Evolutionary conservation across 1,140 invertebrate genomes (phyloP).

Genomic region (Bradysia coprophila): DNA sequence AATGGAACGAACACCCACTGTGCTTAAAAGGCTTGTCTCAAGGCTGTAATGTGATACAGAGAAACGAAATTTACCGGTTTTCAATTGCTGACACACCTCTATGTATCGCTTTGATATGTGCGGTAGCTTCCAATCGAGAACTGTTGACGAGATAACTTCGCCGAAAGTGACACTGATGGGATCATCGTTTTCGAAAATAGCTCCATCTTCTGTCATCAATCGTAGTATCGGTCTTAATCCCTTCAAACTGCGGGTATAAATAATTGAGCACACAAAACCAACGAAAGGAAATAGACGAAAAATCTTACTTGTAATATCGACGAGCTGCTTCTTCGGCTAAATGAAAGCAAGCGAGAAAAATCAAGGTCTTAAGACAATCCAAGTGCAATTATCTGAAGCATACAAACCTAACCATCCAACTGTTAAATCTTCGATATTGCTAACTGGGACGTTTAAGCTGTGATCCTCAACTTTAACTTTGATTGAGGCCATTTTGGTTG

Average conservation of each 20-base stretch:
- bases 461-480: constrained; percentile 43
- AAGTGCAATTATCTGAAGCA: too few species aligned
- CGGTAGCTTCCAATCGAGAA: constrained; percentile 40
- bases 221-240: constrained; percentile 39
- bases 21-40: constrained; percentile 6
- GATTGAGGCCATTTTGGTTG: constrained; percentile 27
- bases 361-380: too few species aligned
- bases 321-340: constrained; percentile 42
- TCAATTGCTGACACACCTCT: constrained; percentile 37
- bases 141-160: constrained; percentile 29
- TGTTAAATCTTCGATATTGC: constrained; percentile 33
- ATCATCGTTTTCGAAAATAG: constrained; percentile 42
- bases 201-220: constrained; percentile 43
- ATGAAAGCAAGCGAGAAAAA: too few species aligned
- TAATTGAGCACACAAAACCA: background rate
- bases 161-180: constrained; percentile 31
- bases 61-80: constrained; percentile 25
- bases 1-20: constrained; percentile 6
- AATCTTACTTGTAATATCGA: constrained; percentile 44
- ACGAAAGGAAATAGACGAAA: background rate
- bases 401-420: constrained; percentile 55
- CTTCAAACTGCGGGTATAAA: constrained; percentile 30
- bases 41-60: constrained; percentile 3
- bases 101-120: constrained; percentile 38
- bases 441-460: constrained; percentile 38